A percentile compares a stretch with the other conserved stretches of the same genome.
Conservation (phyloP, 1,140 invertebrate species). For the Arctopsyche grandis region DNA sequence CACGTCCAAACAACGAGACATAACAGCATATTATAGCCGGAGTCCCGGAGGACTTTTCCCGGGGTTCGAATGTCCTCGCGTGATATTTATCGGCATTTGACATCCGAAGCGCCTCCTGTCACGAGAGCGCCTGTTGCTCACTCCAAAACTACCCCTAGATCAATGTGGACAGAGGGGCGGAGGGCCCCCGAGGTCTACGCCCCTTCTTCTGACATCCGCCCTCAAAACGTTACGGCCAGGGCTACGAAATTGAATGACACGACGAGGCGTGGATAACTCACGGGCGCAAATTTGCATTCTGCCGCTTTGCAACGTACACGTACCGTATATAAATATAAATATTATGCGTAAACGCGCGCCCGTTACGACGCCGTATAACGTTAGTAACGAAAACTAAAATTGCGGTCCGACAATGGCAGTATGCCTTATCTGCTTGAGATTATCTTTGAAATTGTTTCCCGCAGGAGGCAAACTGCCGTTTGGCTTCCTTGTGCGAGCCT, state of each 20-base stretch:
- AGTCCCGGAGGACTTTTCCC: too few species aligned
- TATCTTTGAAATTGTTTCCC: not conserved
- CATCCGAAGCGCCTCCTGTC: not conserved
- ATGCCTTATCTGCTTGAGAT: not conserved
- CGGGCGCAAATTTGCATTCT: conserved; percentile 16
- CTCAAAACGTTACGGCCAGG: too few species aligned
- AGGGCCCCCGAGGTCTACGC: not conserved
- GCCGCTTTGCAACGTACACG: not conserved
- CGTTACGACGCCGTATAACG: not conserved
- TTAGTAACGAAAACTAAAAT: conserved; percentile 15
- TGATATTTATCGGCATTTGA: not conserved
- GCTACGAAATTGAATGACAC: not conserved
- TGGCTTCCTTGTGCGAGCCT: not conserved
- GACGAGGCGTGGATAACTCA: not conserved
- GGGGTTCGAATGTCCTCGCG: too few species aligned
- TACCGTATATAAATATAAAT: not conserved
- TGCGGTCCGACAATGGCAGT: conserved; percentile 3
- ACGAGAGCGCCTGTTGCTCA: not conserved
- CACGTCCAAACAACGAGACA: not conserved
- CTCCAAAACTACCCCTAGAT: not conserved
- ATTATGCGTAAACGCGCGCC: not conserved
- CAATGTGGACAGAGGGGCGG: not conserved
- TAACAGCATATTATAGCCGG: not conserved
- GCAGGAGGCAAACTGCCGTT: not conserved
- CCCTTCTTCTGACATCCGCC: not conserved